Evolutionary conservation across 2,888 invertebrate genomes (phyloP), one percentile per base, ranked within the genome.

Genomic region (Agrilus mali): DNA sequence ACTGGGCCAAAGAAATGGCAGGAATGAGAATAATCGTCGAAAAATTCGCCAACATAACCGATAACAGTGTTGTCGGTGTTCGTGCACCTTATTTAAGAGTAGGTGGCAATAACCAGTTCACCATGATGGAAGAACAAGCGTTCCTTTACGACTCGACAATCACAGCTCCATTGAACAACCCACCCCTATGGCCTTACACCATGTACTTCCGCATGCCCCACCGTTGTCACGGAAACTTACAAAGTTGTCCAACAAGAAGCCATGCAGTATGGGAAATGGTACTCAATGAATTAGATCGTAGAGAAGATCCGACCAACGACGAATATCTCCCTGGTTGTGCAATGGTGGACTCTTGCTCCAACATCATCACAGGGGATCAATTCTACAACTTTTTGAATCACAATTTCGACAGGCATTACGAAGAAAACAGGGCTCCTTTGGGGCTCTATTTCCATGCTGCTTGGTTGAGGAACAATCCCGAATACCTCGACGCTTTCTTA

Each of bases 171-270:
- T 72, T 92, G 33, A 86, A 85, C 53, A 88, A 90, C 63, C 89
- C 89, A 15, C 93, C 93, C 41, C 79, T 92, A 53, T 96, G 96
- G 96, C 96, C 96, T 3, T 96, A 96, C 74, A 96, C 95, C 45
- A 86, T 96, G 83, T 94, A 95, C 75, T 94, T 92, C 78, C 81
- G 88, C 58, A 90, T 94, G 87, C 90, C 93, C 0, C 93, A 92
- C 67, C 79, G 86, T 47, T 94, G 94, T 60, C 90, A 92, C 63
- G 92, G 92, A 49, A 92, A 92, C 67, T 70, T 89, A 45, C 92
- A 92, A 65, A 87, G 81, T 63, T 92, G 90, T 63, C 90, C 90
- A 10, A 90, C 89, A 2, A 80, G 90, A 61, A 87, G 87, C 51
- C 92, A 92, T 66, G 90, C 92, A 38, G 90, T 92, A 33, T 93